Evolutionary conservation across 1,140 invertebrate species (phyloP).

Genomic region (Trichomalopsis sarcophagae): DNA sequence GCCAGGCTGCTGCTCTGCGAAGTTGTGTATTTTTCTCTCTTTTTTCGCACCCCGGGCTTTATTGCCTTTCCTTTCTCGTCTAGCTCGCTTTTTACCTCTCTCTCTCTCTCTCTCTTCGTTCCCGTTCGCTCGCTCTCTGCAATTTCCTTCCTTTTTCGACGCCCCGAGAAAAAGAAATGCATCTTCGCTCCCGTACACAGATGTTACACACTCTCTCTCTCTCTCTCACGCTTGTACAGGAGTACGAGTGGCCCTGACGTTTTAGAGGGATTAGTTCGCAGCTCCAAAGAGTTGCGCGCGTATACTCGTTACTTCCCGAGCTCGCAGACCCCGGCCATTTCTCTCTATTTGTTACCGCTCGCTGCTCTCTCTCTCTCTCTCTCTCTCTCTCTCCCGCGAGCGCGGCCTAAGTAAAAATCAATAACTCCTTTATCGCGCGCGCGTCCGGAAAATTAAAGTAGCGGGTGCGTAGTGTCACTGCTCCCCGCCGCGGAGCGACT

Average conservation of each 20-base stretch:
- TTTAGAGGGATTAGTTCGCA: neutral
- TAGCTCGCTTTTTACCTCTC: neutral
- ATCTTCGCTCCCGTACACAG: neutral
- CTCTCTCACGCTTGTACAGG: neutral
- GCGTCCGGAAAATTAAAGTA: conserved; percentile 67
- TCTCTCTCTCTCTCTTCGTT: neutral
- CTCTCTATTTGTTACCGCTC: conserved; percentile 45
- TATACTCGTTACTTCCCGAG: conserved; percentile 36
- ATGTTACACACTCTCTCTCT: neutral
- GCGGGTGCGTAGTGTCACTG: conserved; percentile 58
- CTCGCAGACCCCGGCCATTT: conserved; percentile 38
- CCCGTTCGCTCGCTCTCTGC: conserved; percentile 17
- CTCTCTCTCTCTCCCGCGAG: conserved; percentile 50
- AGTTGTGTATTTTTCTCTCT: conserved; percentile 46
- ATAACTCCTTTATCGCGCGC: conserved; percentile 73
- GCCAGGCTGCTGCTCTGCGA: neutral
- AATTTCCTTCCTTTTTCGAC: conserved; percentile 37
- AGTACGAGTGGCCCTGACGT: neutral
- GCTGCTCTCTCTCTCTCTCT: conserved; percentile 52
- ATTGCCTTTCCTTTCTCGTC: conserved; percentile 50
- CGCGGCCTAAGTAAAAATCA: conserved; percentile 72
- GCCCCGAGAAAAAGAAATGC: conserved; percentile 3
- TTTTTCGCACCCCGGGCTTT: conserved; percentile 54
- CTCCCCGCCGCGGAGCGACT: neutral
- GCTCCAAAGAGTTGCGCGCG: neutral